phyloP scores from a whole-genome alignment of 1,140 invertebrate species.

The Druon quercuslanigerum region DNA sequence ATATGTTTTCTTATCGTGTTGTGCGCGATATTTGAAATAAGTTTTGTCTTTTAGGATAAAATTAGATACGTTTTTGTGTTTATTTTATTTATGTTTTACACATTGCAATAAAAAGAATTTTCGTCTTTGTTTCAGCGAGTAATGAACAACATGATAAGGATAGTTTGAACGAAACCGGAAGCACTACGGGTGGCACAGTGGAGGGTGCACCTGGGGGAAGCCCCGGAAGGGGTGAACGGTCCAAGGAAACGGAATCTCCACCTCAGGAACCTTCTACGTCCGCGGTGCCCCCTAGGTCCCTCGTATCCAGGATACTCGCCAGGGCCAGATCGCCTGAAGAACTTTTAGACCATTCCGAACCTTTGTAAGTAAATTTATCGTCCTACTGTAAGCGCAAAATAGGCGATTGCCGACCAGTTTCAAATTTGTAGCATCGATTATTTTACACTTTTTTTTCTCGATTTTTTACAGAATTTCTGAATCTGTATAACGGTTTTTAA shows the following conservation, averaged over 20 bases:
- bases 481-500: too few relatives aligned
- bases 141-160: constrained; percentile 76
- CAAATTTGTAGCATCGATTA: too few relatives aligned
- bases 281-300: constrained; percentile 59
- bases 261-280: constrained; percentile 41
- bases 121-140: constrained; percentile 64
- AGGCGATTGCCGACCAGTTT: too few relatives aligned
- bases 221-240: constrained; percentile 56
- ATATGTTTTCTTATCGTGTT: too few relatives aligned
- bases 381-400: background rate
- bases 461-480: too few relatives aligned
- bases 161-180: constrained; percentile 74
- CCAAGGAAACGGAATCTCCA: constrained; percentile 34
- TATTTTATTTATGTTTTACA: background rate
- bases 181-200: constrained; percentile 65
- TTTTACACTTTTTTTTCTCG: too few relatives aligned
- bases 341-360: constrained; percentile 65
- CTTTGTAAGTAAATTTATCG: constrained; percentile 58
- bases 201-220: constrained; percentile 59
- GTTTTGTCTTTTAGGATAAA: too few relatives aligned
- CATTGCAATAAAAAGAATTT: background rate
- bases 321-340: constrained; percentile 61
- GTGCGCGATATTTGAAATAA: too few relatives aligned
- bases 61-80: background rate
- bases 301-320: constrained; percentile 67